These are phyloP conservation scores for Chaetura pelagica DNA, from an alignment of 2,113 vertebrate genomes.

Conservation along the genomic window DNA sequence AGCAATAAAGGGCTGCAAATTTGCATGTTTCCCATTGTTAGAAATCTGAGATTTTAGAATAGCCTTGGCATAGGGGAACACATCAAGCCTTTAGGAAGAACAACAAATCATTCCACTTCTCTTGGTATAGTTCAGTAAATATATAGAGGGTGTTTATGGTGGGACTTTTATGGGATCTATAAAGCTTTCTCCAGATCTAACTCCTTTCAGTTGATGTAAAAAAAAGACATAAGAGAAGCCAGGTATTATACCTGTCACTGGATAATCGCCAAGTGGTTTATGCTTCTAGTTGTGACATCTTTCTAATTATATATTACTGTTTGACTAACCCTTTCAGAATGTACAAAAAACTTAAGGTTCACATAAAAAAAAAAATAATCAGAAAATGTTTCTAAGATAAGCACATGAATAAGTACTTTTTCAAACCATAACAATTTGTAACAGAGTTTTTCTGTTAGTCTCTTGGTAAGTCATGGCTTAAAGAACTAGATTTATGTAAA, in stretches of 20 bases:
- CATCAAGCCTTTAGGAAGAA: background rate
- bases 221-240: background rate
- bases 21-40: background rate
- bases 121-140: background rate
- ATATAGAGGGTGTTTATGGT: background rate
- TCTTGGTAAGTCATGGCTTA: background rate
- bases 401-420: background rate
- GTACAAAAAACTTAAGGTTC: background rate
- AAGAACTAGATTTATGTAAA: background rate
- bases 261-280: rapidly evolving
- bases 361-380: background rate
- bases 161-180: background rate
- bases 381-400: background rate
- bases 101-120: rapidly evolving
- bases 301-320: background rate
- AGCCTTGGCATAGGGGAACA: background rate
- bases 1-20: background rate
- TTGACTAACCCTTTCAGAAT: background rate
- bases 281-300: background rate
- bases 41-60: background rate
- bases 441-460: background rate
- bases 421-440: background rate
- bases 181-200: background rate
- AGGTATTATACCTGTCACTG: background rate
- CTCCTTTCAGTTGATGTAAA: background rate